A percentile compares a stretch with the other conserved stretches of the same genome.
phyloP scores from a whole-genome alignment of 1,140 invertebrate species.

The Uloborus diversus region DNA sequence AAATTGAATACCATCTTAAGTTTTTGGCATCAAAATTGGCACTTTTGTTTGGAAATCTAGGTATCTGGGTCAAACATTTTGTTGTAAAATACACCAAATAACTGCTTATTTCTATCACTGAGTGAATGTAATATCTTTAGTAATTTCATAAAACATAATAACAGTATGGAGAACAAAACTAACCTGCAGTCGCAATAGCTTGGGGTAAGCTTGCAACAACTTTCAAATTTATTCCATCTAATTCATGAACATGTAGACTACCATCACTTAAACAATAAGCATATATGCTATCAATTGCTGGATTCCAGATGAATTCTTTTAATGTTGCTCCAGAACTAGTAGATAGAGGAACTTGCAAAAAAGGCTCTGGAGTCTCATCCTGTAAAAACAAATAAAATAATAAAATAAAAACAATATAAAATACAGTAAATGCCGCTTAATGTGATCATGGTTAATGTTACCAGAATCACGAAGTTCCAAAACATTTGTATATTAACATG shows the following conservation, averaged over 20 bases:
- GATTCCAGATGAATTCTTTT: constrained; percentile 68
- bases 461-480: too few species aligned
- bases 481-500: too few species aligned
- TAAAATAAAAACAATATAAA: background rate
- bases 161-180: background rate
- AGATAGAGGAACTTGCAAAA: constrained; percentile 61
- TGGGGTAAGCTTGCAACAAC: constrained; percentile 65
- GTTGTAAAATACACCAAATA: too few species aligned
- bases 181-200: constrained; percentile 62
- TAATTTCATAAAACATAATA: too few species aligned
- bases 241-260: constrained; percentile 62
- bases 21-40: too few species aligned
- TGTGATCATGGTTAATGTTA: too few species aligned
- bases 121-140: too few species aligned
- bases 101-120: too few species aligned
- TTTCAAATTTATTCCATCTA: constrained; percentile 61
- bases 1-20: too few species aligned
- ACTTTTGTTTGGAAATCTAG: too few species aligned
- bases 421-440: too few species aligned
- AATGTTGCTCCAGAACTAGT: constrained; percentile 51
- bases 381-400: constrained; percentile 26
- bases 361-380: constrained; percentile 57
- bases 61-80: too few species aligned
- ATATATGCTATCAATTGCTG: constrained; percentile 63
- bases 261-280: constrained; percentile 65